Conservation (phyloP, 2,888 invertebrate genomes). For the Leptinotarsa haldemani region DNA sequence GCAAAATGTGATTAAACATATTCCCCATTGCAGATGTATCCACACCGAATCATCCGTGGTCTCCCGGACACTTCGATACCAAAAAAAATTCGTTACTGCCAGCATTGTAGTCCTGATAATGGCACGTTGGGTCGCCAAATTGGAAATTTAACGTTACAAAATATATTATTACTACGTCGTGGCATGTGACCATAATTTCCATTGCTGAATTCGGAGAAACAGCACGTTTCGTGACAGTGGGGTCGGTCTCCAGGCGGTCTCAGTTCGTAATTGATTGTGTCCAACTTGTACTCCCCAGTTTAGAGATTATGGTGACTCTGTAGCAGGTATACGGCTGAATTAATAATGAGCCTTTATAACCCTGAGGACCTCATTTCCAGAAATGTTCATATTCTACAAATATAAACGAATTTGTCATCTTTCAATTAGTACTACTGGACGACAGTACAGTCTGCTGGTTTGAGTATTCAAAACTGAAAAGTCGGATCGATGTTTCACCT, state of each 20-base stretch:
- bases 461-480: too few species aligned
- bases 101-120: conserved; percentile 3
- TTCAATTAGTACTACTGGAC: too few species aligned
- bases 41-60: not conserved
- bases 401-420: too few species aligned
- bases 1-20: conserved; percentile 32
- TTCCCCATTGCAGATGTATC: conserved; percentile 11
- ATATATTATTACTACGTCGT: not conserved
- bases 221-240: conserved; percentile 2
- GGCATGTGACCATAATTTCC: not conserved
- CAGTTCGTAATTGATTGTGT: not conserved
- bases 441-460: too few species aligned
- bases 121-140: conserved; percentile 1
- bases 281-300: too few species aligned
- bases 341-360: too few species aligned
- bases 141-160: not conserved
- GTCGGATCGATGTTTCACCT: too few species aligned
- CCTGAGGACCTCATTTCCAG: too few species aligned
- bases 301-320: too few species aligned
- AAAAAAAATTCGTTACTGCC: conserved; percentile 6
- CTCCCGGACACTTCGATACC: not conserved
- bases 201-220: not conserved
- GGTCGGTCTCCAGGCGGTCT: not conserved
- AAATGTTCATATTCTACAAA: too few species aligned
- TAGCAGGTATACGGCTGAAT: too few species aligned